Evolutionary conservation across 2,888 invertebrate genomes (phyloP).

Genomic region (Rhamnusium bicolor): DNA sequence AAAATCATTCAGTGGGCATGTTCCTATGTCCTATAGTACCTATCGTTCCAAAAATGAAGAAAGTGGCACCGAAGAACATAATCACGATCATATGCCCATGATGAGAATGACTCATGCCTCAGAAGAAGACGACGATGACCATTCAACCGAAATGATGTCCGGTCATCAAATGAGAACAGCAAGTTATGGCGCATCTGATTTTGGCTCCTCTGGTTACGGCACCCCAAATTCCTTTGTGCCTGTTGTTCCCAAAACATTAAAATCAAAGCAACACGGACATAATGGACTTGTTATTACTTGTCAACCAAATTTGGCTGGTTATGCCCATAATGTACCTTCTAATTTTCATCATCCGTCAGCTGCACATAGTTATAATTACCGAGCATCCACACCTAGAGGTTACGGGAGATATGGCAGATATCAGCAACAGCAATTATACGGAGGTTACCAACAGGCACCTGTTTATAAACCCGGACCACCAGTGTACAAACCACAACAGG

Average conservation of each 20-base stretch:
- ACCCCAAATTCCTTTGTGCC: conserved; percentile 22
- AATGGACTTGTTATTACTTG: conserved; percentile 69
- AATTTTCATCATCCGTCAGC: conserved; percentile 33
- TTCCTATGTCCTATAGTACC: conserved; percentile 40
- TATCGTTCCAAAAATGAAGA: conserved; percentile 47
- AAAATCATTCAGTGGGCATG: conserved; percentile 11
- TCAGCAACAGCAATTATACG: conserved; percentile 36
- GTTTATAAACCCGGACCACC: conserved; percentile 1
- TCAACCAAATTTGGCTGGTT: conserved; percentile 69
- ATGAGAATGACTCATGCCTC: conserved; percentile 32
- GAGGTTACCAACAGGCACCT: conserved; percentile 33
- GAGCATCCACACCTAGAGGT: conserved; percentile 43
- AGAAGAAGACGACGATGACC: conserved; percentile 24
- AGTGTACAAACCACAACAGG: not conserved
- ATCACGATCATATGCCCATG: conserved; percentile 26
- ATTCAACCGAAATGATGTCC: not conserved
- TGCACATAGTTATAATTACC: conserved; percentile 35
- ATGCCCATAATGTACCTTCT: conserved; percentile 58
- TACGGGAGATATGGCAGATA: conserved; percentile 41
- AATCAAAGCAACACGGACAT: conserved; percentile 53
- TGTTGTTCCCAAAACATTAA: conserved; percentile 40
- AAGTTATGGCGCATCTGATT: not conserved
- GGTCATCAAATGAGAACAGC: conserved; percentile 29
- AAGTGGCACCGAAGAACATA: conserved; percentile 38
- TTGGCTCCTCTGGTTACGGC: conserved; percentile 32